phyloP scores from a whole-genome alignment of 2,113 vertebrate species.

The Syngnathus typhle region DNA sequence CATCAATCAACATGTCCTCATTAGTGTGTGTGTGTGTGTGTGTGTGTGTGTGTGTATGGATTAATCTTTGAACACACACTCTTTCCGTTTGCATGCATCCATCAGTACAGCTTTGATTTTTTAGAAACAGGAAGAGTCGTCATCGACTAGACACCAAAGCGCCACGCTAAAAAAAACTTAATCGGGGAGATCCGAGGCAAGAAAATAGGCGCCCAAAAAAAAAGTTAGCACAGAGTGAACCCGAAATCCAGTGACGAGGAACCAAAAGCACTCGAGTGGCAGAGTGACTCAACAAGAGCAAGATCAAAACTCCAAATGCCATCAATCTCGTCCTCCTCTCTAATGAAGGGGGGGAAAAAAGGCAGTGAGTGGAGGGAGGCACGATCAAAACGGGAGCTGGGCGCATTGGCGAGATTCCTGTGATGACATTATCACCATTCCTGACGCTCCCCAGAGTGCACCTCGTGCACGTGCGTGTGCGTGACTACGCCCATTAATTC shows the following conservation, averaged over 20 bases:
- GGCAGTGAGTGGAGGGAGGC: constrained; percentile 1
- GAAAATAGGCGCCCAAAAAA: constrained; percentile 46
- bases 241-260: constrained; percentile 56
- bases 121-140: not conserved
- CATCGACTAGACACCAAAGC: not conserved
- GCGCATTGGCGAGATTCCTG: constrained; percentile 62
- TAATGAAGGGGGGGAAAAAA: constrained; percentile 26
- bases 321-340: constrained; percentile 37
- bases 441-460: constrained; percentile 53
- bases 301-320: constrained; percentile 54
- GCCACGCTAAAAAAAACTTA: constrained; percentile 4
- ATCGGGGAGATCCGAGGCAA: constrained; percentile 24
- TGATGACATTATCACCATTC: constrained; percentile 67
- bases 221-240: constrained; percentile 37
- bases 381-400: constrained; percentile 27
- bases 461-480: constrained; percentile 16
- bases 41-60: constrained; percentile 28
- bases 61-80: constrained; percentile 19
- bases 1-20: constrained; percentile 68
- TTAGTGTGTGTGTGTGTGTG: constrained; percentile 40
- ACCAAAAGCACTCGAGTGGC: constrained; percentile 52
- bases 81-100: not conserved
- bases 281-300: constrained; percentile 12
- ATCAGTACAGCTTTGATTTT: not conserved
- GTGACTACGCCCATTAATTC: constrained; percentile 63